Evolutionary conservation across 2,888 invertebrate genomes (phyloP).

Genomic region (Volucella inanis): DNA sequence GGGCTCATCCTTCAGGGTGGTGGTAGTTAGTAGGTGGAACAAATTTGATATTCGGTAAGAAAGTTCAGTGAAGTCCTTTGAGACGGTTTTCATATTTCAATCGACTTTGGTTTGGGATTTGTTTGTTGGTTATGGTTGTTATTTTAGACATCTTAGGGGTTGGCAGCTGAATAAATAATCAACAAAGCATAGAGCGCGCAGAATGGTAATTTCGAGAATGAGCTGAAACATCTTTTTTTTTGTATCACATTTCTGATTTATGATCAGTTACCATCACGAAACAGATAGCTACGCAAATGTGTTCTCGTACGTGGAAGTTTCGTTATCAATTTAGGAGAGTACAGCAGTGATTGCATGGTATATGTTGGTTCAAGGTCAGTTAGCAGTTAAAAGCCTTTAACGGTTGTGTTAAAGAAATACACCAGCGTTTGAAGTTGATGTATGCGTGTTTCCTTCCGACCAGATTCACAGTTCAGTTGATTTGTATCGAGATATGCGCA

Average conservation of each 20-base stretch:
- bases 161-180: slow-evolving; percentile 27
- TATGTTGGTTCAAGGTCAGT: not conserved
- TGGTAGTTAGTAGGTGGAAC: not conserved
- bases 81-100: not conserved
- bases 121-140: slow-evolving; percentile 1
- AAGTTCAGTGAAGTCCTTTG: slow-evolving; percentile 23
- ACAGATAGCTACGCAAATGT: too few relatives aligned
- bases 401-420: not conserved
- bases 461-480: not conserved
- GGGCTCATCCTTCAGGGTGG: not conserved
- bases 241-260: slow-evolving; percentile 6
- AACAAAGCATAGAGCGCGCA: not conserved
- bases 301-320: too few relatives aligned
- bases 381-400: not conserved
- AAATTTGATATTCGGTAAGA: slow-evolving; percentile 30
- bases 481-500: not conserved
- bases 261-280: not conserved
- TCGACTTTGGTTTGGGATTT: not conserved
- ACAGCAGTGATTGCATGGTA: not conserved
- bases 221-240: not conserved
- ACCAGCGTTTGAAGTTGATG: slow-evolving; percentile 6
- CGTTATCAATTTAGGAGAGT: not conserved
- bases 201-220: not conserved
- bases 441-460: slow-evolving; percentile 12
- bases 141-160: not conserved